Base-by-base conservation (phyloP, 23 tunicate species). In the Halocynthia aurantium region DNA sequence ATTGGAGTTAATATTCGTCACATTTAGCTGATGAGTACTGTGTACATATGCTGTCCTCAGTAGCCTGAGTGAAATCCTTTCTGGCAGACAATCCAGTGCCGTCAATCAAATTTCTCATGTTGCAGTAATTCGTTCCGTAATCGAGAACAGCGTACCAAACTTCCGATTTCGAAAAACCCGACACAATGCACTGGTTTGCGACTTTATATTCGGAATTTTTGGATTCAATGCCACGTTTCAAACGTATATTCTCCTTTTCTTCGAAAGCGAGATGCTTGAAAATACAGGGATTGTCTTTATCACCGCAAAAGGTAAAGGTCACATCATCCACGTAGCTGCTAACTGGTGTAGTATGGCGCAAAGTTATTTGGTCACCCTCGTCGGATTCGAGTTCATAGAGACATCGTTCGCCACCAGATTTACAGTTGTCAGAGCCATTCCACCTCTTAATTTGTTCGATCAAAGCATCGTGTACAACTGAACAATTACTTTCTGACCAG, bases 81-180 rank as follows among this genome's bases (percentile, higher is more conserved):
- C 10, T 60, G 20, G 55, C 70, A 51, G 20, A n/a, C 6, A 91
- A 72, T 6, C 90, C 84, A 55, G 86, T 57, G 12, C 97, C 97
- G n/a, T 66, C 80, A 11, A 81, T 81, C 20, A 91, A 77, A 61
- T 91, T 91, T 31, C 88, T 85, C 65, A 91, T 53, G 72, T 91
- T 91, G 83, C 97, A 91, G 56, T 91, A 91, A 55, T 91, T 91
- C 18, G 97, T 91, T 15, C 97, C 97, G 61, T 18, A 91, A 77
- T 91, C 97, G n/a, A 91, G 85, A 22, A 81, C n/a, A 12, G 97
- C 97, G 63, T 91, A 91, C 86, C 90, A 91, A 12, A 62, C 44
- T 10, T 85, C 57, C 7, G 97, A 91, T 49, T 71, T 52, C 7
- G 97, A 91, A 40, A 52, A 77, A 0, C 82, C 97, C 9, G 53